A percentile compares a stretch with the other conserved stretches of the same genome.
Conservation (phyloP, 2,888 invertebrate species). For the Leptinotarsa juncta region DNA sequence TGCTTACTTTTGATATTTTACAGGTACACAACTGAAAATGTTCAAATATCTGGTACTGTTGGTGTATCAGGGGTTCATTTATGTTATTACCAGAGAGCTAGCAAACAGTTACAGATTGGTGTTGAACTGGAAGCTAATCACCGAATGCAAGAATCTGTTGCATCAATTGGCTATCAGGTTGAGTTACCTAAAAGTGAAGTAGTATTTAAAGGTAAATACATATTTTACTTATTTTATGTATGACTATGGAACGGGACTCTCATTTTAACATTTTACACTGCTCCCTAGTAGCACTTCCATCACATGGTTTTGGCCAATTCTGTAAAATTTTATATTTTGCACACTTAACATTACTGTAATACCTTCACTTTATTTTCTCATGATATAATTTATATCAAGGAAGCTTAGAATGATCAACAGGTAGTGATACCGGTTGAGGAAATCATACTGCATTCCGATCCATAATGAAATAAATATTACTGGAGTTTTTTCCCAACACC, state of each 20-base stretch:
- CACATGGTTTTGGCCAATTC: no score
- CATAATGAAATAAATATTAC: no score
- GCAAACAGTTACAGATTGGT: slow-evolving; percentile 91
- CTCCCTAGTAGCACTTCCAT: background rate
- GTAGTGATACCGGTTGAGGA: no score
- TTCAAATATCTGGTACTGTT: slow-evolving; percentile 78
- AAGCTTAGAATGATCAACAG: no score
- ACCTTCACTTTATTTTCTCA: background rate
- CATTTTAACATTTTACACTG: background rate
- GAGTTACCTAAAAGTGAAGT: slow-evolving; percentile 96
- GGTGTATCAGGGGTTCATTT: slow-evolving; percentile 87
- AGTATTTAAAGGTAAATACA: slow-evolving; percentile 84
- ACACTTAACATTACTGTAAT: background rate
- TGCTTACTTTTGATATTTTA: slow-evolving; percentile 22
- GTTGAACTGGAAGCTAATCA: slow-evolving; percentile 95
- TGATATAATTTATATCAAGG: background rate
- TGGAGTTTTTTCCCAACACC: no score
- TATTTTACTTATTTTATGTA: no score
- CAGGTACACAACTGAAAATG: slow-evolving; percentile 70
- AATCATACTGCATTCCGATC: no score
- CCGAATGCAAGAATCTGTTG: slow-evolving; percentile 89
- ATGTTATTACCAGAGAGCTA: slow-evolving; percentile 95
- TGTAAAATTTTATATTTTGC: no score
- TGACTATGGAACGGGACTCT: no score
- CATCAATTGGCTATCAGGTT: slow-evolving; percentile 93